Evolutionary conservation across 2,888 invertebrate genomes (phyloP).

Genomic region (Metallyticus violacea): DNA sequence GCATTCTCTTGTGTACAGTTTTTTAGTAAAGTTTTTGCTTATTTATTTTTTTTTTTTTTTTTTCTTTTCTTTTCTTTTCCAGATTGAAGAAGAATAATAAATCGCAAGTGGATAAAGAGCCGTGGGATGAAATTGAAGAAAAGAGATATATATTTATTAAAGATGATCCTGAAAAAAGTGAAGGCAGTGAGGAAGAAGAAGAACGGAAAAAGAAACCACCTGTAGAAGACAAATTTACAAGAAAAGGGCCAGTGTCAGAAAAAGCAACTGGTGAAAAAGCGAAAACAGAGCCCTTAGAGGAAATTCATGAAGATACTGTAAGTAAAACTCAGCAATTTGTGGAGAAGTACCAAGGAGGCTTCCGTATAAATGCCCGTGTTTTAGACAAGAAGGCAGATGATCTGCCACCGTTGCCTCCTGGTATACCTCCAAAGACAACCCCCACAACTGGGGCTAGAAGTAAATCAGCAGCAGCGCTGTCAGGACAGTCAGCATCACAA

Average conservation of each 20-base stretch:
- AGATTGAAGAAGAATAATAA: constrained; percentile 61
- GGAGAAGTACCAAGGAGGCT: constrained; percentile 34
- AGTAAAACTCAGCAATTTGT: constrained; percentile 31
- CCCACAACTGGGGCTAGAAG: constrained; percentile 13
- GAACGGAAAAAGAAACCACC: constrained; percentile 31
- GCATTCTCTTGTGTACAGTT: too few species aligned
- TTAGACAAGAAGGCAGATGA: constrained; percentile 45
- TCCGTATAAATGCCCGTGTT: constrained; percentile 30
- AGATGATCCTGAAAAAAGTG: constrained; percentile 32
- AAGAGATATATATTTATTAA: constrained; percentile 41
- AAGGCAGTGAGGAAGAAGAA: constrained; percentile 32
- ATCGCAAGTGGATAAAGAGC: constrained; percentile 36
- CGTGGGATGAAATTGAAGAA: constrained; percentile 45
- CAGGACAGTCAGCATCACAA: constrained; percentile 42
- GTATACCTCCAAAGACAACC: constrained; percentile 52
- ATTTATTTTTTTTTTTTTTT: too few species aligned
- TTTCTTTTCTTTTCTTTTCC: constrained; percentile 36
- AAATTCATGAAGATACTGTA: constrained; percentile 25
- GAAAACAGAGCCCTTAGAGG: constrained; percentile 26
- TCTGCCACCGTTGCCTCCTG: constrained; percentile 47
- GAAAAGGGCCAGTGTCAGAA: constrained; percentile 20
- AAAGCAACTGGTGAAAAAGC: constrained; percentile 33
- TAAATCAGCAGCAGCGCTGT: constrained; percentile 41
- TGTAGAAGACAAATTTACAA: constrained; percentile 29
- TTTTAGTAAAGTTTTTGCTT: too few species aligned